Evolutionary conservation across 2,888 invertebrate genomes (phyloP).

Genomic region (Lutraria lutraria): DNA sequence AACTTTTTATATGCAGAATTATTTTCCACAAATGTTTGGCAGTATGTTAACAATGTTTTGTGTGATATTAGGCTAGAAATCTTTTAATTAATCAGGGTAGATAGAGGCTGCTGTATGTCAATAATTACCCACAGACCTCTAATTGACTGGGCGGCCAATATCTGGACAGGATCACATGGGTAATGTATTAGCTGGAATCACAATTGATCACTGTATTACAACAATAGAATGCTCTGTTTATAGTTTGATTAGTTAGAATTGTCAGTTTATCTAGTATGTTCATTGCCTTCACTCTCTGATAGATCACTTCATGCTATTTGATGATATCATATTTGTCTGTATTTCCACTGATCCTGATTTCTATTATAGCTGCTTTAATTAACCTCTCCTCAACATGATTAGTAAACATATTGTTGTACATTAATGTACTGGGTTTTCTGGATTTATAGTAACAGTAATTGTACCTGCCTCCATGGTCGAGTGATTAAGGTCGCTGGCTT

Average conservation of each 20-base stretch:
- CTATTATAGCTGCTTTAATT: not conserved
- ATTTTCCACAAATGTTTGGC: too few species aligned
- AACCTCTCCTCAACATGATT: too few species aligned
- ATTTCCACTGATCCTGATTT: not conserved
- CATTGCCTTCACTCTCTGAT: not conserved
- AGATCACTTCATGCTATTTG: not conserved
- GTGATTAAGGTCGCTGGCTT: too few species aligned
- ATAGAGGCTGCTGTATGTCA: not conserved
- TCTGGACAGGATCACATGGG: slow-evolving; percentile 11
- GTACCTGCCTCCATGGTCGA: too few species aligned
- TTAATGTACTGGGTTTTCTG: too few species aligned
- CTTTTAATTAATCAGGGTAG: not conserved
- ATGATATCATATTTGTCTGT: not conserved
- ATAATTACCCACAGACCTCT: not conserved
- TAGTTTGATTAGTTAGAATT: slow-evolving; percentile 5
- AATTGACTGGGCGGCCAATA: not conserved
- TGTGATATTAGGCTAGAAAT: too few species aligned
- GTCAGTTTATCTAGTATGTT: slow-evolving; percentile 2
- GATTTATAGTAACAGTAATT: too few species aligned
- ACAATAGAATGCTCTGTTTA: not conserved
- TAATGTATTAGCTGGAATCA: slow-evolving; percentile 13
- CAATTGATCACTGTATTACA: not conserved
- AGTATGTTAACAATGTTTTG: too few species aligned
- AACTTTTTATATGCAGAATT: too few species aligned
- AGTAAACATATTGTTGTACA: too few species aligned